A percentile compares a stretch with the other conserved stretches of the same genome.
Conservation (phyloP, 2,113 vertebrate species). For the Probosciger aterrimus region DNA sequence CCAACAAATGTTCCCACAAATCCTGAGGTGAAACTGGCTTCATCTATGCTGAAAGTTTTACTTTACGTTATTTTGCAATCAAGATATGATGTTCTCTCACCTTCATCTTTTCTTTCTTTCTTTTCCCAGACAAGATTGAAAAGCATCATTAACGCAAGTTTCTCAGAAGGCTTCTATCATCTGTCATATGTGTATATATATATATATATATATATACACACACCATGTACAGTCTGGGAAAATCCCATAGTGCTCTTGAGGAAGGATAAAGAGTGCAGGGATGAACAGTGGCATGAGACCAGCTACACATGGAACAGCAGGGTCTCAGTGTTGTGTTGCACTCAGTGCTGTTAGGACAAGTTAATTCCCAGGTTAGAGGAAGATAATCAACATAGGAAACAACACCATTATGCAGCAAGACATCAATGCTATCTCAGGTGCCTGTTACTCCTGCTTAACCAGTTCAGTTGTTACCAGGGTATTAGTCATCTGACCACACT, state of each 20-base stretch:
- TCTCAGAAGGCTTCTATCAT: neutral
- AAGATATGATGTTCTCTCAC: neutral
- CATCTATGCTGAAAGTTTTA: neutral
- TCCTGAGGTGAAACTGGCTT: neutral
- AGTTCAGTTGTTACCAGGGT: conserved; percentile 2
- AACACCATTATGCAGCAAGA: conserved; percentile 17
- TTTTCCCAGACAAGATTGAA: neutral
- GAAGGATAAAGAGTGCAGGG: neutral
- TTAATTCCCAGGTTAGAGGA: conserved; percentile 6
- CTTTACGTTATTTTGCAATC: neutral
- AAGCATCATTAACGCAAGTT: neutral
- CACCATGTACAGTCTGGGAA: neutral
- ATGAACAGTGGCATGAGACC: neutral
- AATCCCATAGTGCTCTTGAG: neutral
- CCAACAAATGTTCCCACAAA: neutral
- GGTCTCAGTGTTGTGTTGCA: neutral
- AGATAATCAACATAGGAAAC: conserved; percentile 17
- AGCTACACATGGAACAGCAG: neutral
- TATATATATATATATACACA: neutral
- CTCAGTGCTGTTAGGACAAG: neutral
- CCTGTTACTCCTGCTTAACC: conserved; percentile 32
- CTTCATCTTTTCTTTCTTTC: neutral
- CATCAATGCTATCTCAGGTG: conserved; percentile 11
- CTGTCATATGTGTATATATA: neutral
- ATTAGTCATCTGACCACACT: conserved; percentile 36